Base-by-base conservation (phyloP, 1,140 invertebrate genomes). In the Conopomorpha cramerella region DNA sequence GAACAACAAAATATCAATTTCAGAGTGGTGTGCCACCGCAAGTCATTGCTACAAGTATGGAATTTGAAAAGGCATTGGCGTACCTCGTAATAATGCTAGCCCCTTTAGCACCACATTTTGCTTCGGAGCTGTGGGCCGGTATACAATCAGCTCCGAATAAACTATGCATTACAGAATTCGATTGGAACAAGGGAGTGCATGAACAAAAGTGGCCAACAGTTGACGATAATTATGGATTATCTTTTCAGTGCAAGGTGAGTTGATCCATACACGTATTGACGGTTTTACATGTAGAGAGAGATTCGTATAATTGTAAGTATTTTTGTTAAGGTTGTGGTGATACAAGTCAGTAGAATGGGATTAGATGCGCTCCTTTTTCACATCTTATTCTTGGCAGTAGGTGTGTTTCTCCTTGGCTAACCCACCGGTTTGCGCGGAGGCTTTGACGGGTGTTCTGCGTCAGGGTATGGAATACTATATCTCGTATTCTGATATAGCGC, bases 71-170 rank as follows among this genome's bases (percentile, higher is more conserved):
- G 46, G 84, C 89, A 8, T 72, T 97, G 32, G 90, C 85, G 11
- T 70, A 78, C 8, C 84, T 92, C 49, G 83, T 97, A 30, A 89
- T 96, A 36, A 88, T 95, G 84, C 51, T 96, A 2, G 83, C 90
- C 2, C 93, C 94, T 0, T 79, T 97, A 43, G 87, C 89, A 3
- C 95, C 95, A 6, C 90, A 94, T 66, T 96, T 96, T 65, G 85
- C 91, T 7, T 92, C 89, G 1, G 92, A 96, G 72, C 71, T 96
- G 17, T 98, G 95, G 95, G 77, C 83, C 17, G 91, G 85, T 18
- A 87, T 95, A 53, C 58, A 81, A 12, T 79, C 80, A 1, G 82
- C 83, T 6, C 80, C 82, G 3, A 71, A 84, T 40, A 78, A 81
- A 56, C 49, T 82, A 11, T 70, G 74, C 62, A 36, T 55, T 33